Evolutionary conservation across 2,797 vertebrate species (phyloP).

Genomic region (Rachycentron canadum): DNA sequence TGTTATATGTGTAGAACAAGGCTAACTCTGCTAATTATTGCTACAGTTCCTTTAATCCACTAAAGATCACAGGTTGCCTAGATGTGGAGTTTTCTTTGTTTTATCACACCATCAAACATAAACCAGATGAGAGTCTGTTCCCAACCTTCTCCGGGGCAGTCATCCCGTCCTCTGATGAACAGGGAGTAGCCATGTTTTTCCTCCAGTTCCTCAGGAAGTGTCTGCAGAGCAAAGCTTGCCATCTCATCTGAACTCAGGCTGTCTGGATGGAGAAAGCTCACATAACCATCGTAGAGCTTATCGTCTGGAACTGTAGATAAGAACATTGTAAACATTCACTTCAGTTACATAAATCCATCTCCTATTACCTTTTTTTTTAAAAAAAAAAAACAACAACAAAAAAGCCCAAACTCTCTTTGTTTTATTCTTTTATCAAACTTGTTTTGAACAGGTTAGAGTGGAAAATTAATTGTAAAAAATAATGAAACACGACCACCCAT

Average conservation of each 20-base stretch:
- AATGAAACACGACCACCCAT: too few relatives aligned
- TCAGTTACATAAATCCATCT: not conserved
- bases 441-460: too few relatives aligned
- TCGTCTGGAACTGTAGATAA: conserved; percentile 66
- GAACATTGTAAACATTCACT: not conserved
- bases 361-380: too few relatives aligned
- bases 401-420: too few relatives aligned
- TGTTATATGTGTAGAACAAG: not conserved
- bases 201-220: conserved; percentile 81
- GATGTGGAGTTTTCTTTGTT: not conserved
- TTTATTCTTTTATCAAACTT: not conserved
- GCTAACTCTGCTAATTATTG: not conserved
- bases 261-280: conserved; percentile 68
- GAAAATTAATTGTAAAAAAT: too few relatives aligned
- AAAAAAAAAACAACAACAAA: too few relatives aligned
- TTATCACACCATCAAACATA: not conserved
- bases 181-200: conserved; percentile 77
- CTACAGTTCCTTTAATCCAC: not conserved
- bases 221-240: conserved; percentile 64
- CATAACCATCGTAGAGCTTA: conserved; percentile 84
- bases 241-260: not conserved
- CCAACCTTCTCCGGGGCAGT: conserved; percentile 84
- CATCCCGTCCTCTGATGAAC: conserved; percentile 83
- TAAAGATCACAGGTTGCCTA: not conserved
- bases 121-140: not conserved